Base-by-base conservation (phyloP, 2,797 vertebrate genomes). In the Eleutherodactylus coqui region DNA sequence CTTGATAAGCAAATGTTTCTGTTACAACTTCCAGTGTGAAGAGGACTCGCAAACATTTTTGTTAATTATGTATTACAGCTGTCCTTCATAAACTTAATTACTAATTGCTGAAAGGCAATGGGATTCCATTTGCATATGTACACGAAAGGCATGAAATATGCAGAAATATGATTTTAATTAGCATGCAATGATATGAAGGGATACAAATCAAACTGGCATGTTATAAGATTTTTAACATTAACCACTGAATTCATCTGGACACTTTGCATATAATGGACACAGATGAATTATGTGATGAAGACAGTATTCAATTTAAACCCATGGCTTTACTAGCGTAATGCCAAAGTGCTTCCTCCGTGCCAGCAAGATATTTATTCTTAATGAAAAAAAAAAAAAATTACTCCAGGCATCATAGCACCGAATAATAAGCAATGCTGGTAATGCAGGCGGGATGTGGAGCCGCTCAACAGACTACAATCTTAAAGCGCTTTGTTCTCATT, bases 61-160 rank as follows among this genome's bases (percentile, higher is more conserved):
- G 96, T 97, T 98, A 98, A 98, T 98, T 97, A 98, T 96, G 96
- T 96, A 97, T 97, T 98, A 97, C 96, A 98, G 96, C 96, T 98
- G 97, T 98, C 97, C 97, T 98, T 98, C 96, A 98, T 96, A 97
- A 97, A 97, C 95, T 96, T 97, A 97, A 97, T 97, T 97, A 98
- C 96, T 96, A 97, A 97, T 96, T 94, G 96, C 97, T 98, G 95
- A 97, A 96, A 98, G 97, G 96, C 96, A 97, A 96, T 92, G 93
- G 94, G 94, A 85, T 95, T 83, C 91, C 93, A 97, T 97, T 97
- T 98, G 96, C 96, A 98, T 97, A 97, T 94, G 95, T 92, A 94
- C 95, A 97, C 96, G 96, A 97, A 97, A 97, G 95, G 96, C 96
- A 96, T 95, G 97, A 94, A 96, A 96, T 96, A 97, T 97, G 97